Conservation (phyloP, 2,113 vertebrate genomes). For the Semicossyphus pulcher region DNA sequence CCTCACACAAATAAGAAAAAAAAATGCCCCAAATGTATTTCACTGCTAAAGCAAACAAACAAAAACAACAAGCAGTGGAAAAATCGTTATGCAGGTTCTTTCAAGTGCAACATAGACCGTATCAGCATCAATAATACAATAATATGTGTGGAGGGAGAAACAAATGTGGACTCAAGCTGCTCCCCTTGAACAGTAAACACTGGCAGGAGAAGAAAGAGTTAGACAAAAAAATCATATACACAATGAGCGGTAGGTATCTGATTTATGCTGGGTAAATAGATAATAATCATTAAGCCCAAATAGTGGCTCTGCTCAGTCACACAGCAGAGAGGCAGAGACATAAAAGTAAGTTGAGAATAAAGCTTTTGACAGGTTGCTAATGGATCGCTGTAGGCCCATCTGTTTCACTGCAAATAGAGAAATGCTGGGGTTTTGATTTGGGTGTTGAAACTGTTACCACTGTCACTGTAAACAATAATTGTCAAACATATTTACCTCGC, state of each 20-base stretch:
- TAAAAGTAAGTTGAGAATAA: constrained; percentile 86
- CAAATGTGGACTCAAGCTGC: constrained; percentile 64
- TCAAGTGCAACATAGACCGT: constrained; percentile 48
- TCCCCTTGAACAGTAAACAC: constrained; percentile 73
- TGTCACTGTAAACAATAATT: constrained; percentile 93
- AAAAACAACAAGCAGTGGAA: constrained; percentile 56
- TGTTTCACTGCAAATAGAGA: constrained; percentile 87
- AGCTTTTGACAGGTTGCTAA: constrained; percentile 89
- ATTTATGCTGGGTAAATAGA: constrained; percentile 79
- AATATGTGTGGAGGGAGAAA: constrained; percentile 57
- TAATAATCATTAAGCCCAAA: constrained; percentile 79
- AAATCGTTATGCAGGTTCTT: constrained; percentile 66
- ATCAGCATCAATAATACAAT: constrained; percentile 75
- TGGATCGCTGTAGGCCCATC: constrained; percentile 89
- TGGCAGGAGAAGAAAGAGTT: constrained; percentile 48
- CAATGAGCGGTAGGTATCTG: constrained; percentile 75
- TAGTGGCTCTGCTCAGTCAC: constrained; percentile 73
- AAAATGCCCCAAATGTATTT: constrained; percentile 63
- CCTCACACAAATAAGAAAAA: constrained; percentile 49
- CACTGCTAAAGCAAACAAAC: constrained; percentile 59
- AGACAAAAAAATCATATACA: constrained; percentile 52
- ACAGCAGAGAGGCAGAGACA: constrained; percentile 82
- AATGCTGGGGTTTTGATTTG: constrained; percentile 84
- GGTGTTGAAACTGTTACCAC: constrained; percentile 87
- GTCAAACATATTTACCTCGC: constrained; percentile 90